phyloP scores from a whole-genome alignment of 2,797 vertebrate species.

The Ispidina lecontei region DNA sequence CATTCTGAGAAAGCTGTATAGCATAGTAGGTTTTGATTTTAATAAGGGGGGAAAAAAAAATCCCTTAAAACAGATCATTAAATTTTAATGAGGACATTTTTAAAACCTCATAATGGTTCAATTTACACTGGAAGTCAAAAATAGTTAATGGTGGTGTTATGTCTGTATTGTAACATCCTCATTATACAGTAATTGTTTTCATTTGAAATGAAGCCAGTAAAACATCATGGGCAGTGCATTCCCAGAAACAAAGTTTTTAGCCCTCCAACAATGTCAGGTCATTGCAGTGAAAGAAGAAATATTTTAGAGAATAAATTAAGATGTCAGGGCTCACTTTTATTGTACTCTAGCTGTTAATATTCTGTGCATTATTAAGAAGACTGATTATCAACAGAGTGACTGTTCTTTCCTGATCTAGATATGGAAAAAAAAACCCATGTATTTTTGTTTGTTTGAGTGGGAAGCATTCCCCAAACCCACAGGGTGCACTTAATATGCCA shows the following conservation, averaged over 20 bases:
- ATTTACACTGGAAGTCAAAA: slow-evolving; percentile 68
- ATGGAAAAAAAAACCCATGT: not conserved
- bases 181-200: slow-evolving; percentile 39
- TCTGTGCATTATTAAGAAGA: slow-evolving; percentile 51
- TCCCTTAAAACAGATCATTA: slow-evolving; percentile 65
- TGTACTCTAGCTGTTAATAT: slow-evolving; percentile 32
- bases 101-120: slow-evolving; percentile 50
- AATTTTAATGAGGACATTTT: slow-evolving; percentile 68
- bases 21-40: slow-evolving; percentile 50
- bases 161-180: slow-evolving; percentile 55
- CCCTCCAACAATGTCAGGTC: not conserved
- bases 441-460: slow-evolving; percentile 37
- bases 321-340: slow-evolving; percentile 13
- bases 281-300: slow-evolving; percentile 20
- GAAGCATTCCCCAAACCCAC: slow-evolving; percentile 84
- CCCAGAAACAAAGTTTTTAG: slow-evolving; percentile 4
- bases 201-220: slow-evolving; percentile 42
- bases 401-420: slow-evolving; percentile 51
- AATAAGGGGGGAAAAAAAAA: slow-evolving; percentile 16
- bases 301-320: slow-evolving; percentile 28
- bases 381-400: slow-evolving; percentile 47
- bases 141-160: slow-evolving; percentile 37
- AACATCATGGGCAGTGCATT: not conserved
- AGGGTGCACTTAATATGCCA: slow-evolving; percentile 83
- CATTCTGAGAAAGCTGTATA: slow-evolving; percentile 7